Conservation (phyloP, 2,797 vertebrate species). For the Pseudotriccus pelzelni region DNA sequence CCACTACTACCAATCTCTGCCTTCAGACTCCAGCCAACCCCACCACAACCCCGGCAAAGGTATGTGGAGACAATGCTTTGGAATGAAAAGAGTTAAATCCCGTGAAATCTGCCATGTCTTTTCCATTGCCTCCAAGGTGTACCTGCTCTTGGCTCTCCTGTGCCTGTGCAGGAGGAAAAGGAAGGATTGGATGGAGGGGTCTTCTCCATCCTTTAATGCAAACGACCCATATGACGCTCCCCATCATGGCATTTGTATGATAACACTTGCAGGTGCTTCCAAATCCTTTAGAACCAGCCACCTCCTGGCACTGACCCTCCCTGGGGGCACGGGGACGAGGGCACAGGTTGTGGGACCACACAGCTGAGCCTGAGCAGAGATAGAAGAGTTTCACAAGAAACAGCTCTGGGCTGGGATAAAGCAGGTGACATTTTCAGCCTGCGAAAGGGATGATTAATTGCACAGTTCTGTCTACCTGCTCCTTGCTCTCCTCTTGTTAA, state of each 20-base stretch:
- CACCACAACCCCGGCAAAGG: not conserved
- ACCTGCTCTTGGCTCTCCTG: not conserved
- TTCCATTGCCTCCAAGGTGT: not conserved
- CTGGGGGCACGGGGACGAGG: not conserved
- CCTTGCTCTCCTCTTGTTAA: constrained; percentile 12
- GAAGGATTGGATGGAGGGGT: not conserved
- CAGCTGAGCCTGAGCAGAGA: not conserved
- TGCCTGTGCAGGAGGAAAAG: not conserved
- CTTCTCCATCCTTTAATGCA: not conserved
- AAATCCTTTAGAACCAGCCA: not conserved
- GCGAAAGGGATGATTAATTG: not conserved
- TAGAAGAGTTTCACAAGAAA: constrained; percentile 4
- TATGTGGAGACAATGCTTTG: not conserved
- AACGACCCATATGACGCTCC: not conserved
- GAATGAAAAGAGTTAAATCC: not conserved
- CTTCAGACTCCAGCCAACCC: not conserved
- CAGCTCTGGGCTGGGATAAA: not conserved
- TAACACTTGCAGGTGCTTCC: not conserved
- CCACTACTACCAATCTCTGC: not conserved
- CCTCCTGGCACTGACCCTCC: not conserved
- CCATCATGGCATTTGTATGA: not conserved
- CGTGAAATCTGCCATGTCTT: not conserved
- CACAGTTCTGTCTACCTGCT: constrained; percentile 14
- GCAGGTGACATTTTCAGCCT: constrained; percentile 4
- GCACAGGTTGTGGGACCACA: not conserved